Evolutionary conservation across 2,113 vertebrate genomes (phyloP).

Genomic region (Peromyscus polionotus): DNA sequence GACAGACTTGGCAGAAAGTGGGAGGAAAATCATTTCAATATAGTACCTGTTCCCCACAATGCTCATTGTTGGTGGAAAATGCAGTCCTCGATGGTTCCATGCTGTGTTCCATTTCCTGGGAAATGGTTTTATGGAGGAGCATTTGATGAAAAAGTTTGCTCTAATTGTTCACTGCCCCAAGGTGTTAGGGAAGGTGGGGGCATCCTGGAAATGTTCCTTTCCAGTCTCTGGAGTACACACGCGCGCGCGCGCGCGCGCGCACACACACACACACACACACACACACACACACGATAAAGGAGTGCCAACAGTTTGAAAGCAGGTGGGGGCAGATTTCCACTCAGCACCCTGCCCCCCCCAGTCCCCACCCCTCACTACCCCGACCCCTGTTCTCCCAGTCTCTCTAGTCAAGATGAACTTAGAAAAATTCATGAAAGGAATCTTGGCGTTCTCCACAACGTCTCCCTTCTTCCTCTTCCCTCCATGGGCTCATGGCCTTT

Average conservation of each 20-base stretch:
- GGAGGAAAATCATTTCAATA: constrained; percentile 84
- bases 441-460: not conserved
- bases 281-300: not conserved
- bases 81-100: constrained; percentile 81
- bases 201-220: constrained; percentile 58
- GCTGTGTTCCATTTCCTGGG: constrained; percentile 88
- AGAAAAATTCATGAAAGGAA: not conserved
- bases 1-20: constrained; percentile 83
- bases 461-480: not conserved
- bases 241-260: too few species aligned
- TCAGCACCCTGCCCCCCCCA: not conserved
- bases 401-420: not conserved
- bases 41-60: constrained; percentile 80
- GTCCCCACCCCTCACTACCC: too few species aligned
- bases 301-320: constrained; percentile 24
- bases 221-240: not conserved
- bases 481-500: not conserved
- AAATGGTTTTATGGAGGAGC: constrained; percentile 88
- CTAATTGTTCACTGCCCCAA: constrained; percentile 85
- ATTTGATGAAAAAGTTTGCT: constrained; percentile 89
- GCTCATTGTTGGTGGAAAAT: constrained; percentile 86
- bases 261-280: not conserved
- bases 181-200: constrained; percentile 83
- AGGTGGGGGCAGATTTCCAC: not conserved
- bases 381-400: not conserved